Evolutionary conservation across 2,888 invertebrate species (phyloP).

Genomic region (Mantis religiosa): DNA sequence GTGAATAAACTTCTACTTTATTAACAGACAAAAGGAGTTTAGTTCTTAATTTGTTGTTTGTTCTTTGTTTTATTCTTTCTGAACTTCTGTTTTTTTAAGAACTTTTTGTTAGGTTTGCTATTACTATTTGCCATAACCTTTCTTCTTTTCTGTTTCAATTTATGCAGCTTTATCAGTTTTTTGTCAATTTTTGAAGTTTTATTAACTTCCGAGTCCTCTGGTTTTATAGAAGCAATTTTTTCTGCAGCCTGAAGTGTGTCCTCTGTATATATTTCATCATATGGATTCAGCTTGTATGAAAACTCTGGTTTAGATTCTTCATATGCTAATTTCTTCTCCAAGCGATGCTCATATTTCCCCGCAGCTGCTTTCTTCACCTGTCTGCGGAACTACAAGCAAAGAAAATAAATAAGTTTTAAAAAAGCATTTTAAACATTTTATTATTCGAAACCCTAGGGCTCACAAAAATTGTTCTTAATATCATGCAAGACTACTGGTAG

Average conservation of each 20-base stretch:
- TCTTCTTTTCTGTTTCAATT: background rate
- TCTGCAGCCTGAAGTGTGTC: conserved; percentile 11
- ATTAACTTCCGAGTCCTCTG: background rate
- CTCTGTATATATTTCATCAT: conserved; percentile 63
- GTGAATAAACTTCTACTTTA: background rate
- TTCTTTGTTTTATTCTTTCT: background rate
- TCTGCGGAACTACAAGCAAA: conserved; percentile 58
- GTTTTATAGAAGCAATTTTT: background rate
- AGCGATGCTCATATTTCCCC: conserved; percentile 71
- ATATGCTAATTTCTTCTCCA: conserved; percentile 74
- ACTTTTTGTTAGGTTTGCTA: background rate
- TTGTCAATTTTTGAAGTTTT: background rate
- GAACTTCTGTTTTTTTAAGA: background rate
- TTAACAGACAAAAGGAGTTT: background rate
- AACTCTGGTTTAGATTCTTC: conserved; percentile 69
- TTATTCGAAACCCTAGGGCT: no score
- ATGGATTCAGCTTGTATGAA: conserved; percentile 67
- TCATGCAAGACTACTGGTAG: no score
- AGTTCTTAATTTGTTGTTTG: background rate
- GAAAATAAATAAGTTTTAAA: no score
- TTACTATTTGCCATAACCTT: background rate
- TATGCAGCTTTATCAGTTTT: background rate
- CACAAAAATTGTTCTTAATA: no score
- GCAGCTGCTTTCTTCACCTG: conserved; percentile 63
- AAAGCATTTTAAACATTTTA: no score